These are phyloP conservation scores for Cephus runcator DNA, from an alignment of 2,888 invertebrate genomes.

Conservation along the genomic window DNA sequence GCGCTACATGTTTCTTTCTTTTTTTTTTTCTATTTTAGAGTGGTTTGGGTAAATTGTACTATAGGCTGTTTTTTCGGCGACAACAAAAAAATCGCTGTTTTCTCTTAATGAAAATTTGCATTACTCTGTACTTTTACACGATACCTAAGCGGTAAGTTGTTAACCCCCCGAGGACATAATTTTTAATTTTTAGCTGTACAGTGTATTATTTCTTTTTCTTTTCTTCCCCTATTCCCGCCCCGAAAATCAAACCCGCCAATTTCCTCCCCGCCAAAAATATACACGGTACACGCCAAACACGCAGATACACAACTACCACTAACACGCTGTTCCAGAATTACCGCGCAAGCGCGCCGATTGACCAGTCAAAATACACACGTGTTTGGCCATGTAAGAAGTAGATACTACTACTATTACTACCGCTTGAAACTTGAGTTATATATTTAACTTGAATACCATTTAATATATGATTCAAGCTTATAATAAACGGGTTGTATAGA, in stretches of 20 bases:
- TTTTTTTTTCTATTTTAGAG: constrained; percentile 5
- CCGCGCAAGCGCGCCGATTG: constrained; percentile 26
- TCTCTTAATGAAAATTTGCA: constrained; percentile 4
- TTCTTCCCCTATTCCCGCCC: constrained; percentile 11
- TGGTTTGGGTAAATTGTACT: constrained; percentile 16
- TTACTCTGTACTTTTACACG: constrained; percentile 26
- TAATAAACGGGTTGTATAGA: constrained; percentile 62
- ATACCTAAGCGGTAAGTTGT: constrained; percentile 2
- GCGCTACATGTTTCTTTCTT: background rate
- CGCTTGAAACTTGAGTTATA: constrained; percentile 55
- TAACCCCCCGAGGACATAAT: constrained; percentile 12
- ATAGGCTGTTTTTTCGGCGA: background rate
- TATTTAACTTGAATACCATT: constrained; percentile 56
- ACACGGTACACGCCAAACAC: background rate
- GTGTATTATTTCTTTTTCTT: constrained; percentile 33
- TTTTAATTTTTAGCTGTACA: constrained; percentile 42
- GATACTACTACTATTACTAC: constrained; percentile 20
- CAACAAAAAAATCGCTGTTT: background rate
- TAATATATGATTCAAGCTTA: constrained; percentile 62
- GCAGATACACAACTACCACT: no score
- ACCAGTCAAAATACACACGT: constrained; percentile 12
- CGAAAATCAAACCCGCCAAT: no score
- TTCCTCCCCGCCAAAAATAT: no score
- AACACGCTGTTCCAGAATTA: no score
- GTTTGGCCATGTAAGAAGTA: constrained; percentile 23